Evolutionary conservation across 1,140 invertebrate genomes (phyloP).

Genomic region (Himalopsyche phryganea): DNA sequence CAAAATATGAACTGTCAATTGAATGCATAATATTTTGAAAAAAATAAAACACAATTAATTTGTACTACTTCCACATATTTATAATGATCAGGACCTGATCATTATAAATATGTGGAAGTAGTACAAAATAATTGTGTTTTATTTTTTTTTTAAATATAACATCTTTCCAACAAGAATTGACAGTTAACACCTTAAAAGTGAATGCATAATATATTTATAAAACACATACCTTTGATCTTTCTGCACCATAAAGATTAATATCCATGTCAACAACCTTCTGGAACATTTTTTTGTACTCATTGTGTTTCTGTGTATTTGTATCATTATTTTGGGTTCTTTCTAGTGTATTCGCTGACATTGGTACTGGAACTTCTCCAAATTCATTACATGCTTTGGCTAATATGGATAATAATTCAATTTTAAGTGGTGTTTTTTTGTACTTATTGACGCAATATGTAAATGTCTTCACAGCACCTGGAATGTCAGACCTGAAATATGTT

Average conservation of each 20-base stretch:
- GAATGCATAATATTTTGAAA: background rate
- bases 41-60: no score
- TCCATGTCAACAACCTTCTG: constrained; percentile 9
- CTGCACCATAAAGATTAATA: constrained; percentile 41
- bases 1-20: background rate
- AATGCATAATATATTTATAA: no score
- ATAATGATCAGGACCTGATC: no score
- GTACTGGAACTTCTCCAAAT: background rate
- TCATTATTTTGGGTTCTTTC: background rate
- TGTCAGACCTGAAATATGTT: constrained; percentile 41
- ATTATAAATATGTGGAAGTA: no score
- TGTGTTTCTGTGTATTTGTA: no score
- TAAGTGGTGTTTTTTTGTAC: constrained; percentile 53
- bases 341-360: background rate
- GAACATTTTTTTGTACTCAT: constrained; percentile 4
- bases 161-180: no score
- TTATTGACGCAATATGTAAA: constrained; percentile 42
- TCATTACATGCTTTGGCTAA: constrained; percentile 9
- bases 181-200: no score
- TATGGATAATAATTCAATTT: constrained; percentile 52
- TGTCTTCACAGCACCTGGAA: constrained; percentile 47
- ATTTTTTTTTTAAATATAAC: no score
- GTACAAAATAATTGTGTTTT: no score
- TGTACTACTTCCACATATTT: no score
- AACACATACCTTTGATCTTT: constrained; percentile 41